Evolutionary conservation across 2,888 invertebrate genomes (phyloP), one percentile per base, ranked within the genome.

Genomic region (Sipha maydis): DNA sequence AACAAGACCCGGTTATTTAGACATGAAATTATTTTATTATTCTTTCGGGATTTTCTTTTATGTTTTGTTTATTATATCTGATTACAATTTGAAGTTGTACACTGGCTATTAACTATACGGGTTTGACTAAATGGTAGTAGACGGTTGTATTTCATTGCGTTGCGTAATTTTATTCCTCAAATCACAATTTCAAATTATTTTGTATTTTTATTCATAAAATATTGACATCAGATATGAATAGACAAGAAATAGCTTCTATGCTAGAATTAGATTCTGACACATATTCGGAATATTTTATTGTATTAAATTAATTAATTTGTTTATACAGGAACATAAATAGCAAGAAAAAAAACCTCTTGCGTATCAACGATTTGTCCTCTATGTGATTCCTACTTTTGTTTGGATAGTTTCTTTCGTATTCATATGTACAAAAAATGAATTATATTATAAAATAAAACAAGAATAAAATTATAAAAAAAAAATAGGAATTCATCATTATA

Each of bases 311-410:
- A 75, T 75, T n/a, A 21, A 76, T 78, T 78, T 78, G 28, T 31
- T 14, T 78, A 78, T 78, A 48, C 76, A 78, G 54, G 19, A 54
- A 28, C 54, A 54, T 34, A 54, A 54, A 54, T 77, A 78, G 31
- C 77, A 78, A 78, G 77, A 78, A 48, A 78, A 54, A 78, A 78
- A 78, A 78, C 77, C 54, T 78, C 77, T 54, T 31, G 77, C 28
- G 77, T 78, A 78, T 78, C 7, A 38, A 38, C 38, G 38, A 38
- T 38, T 38, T 38, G 38, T 38, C 38, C 38, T 38, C 38, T 38
- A 78, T 78, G 77, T 78, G 54, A 78, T 78, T 78, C 54, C 19
- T 54, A 78, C 19, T 78, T 78, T 78, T 78, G 77, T 78, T 31
- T 61, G 25, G 61, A 79, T 61, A 61, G 79, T 79, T 79, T 79